A percentile compares a stretch with the other conserved stretches of the same genome.
Conservation (phyloP, 2,797 vertebrate genomes). For the Salarias fasciatus region DNA sequence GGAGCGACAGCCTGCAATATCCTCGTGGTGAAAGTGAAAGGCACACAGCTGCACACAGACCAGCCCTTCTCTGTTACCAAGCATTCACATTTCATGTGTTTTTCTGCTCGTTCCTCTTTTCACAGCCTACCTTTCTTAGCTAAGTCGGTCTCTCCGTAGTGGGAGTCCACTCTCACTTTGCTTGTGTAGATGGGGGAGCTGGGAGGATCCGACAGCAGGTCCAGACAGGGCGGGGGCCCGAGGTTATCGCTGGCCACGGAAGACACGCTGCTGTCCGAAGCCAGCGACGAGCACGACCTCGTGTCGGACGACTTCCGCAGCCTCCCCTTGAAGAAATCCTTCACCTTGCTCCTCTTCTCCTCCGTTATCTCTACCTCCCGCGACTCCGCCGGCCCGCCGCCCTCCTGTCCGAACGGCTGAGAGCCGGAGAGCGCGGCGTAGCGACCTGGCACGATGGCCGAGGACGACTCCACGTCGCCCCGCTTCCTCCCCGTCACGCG, state of each 20-base stretch:
- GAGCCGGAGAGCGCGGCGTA: conserved; percentile 82
- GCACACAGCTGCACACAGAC: too few relatives aligned
- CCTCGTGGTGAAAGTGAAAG: too few relatives aligned
- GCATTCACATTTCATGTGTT: background rate
- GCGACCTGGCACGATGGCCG: conserved; percentile 93
- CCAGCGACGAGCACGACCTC: conserved; percentile 91
- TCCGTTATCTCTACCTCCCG: conserved; percentile 73
- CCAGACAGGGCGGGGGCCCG: conserved; percentile 80
- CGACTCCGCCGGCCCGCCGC: conserved; percentile 62
- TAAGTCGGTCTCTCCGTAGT: conserved; percentile 81
- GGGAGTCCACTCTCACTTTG: conserved; percentile 86
- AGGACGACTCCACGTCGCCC: conserved; percentile 91
- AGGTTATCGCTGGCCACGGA: conserved; percentile 88
- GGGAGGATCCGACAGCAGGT: conserved; percentile 77
- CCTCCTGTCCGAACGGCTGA: conserved; percentile 66
- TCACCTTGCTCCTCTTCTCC: conserved; percentile 89
- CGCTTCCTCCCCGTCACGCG: conserved; percentile 93
- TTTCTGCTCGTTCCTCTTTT: conserved; percentile 3
- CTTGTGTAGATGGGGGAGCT: conserved; percentile 87
- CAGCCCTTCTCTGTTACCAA: background rate
- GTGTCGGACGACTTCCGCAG: conserved; percentile 90
- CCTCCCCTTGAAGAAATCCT: conserved; percentile 91
- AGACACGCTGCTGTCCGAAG: conserved; percentile 90
- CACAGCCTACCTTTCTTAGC: conserved; percentile 77
- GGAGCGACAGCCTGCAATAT: too few relatives aligned